Conservation (phyloP, 2,797 vertebrate genomes). For the Fistularia tabacaria region DNA sequence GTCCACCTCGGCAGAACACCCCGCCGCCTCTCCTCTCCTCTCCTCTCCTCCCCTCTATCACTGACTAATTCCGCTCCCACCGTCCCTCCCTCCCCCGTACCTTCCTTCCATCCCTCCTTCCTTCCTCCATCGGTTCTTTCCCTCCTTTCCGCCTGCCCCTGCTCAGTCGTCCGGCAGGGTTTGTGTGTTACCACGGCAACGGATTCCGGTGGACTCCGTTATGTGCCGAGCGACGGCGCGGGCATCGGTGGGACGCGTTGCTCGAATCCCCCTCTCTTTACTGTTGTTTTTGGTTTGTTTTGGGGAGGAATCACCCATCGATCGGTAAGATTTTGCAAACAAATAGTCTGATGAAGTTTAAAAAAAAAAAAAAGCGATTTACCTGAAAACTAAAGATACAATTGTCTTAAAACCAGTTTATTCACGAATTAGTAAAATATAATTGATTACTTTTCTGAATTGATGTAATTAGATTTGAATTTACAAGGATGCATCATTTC, state of each 20-base stretch:
- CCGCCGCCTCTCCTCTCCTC: constrained; percentile 55
- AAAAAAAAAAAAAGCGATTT: too few species aligned
- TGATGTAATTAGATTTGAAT: too few species aligned
- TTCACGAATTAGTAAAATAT: too few species aligned
- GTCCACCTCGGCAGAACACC: constrained; percentile 75
- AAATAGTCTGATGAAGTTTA: too few species aligned
- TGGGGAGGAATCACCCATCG: background rate
- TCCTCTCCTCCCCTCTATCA: constrained; percentile 52
- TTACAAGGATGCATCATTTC: too few species aligned
- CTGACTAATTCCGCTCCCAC: constrained; percentile 33
- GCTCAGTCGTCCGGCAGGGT: constrained; percentile 28
- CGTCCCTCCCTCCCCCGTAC: constrained; percentile 22
- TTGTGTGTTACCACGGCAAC: constrained; percentile 54
- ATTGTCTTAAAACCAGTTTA: too few species aligned
- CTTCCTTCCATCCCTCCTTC: constrained; percentile 23
- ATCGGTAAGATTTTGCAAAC: too few species aligned
- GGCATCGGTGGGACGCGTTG: background rate
- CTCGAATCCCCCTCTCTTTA: background rate
- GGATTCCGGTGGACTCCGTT: constrained; percentile 31
- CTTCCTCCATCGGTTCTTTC: constrained; percentile 27
- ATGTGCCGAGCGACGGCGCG: constrained; percentile 2
- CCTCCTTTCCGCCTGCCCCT: constrained; percentile 14
- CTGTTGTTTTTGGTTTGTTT: background rate
- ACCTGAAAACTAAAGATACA: too few species aligned
- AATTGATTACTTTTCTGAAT: too few species aligned